phyloP scores from a whole-genome alignment of 2,888 invertebrate genomes.

The Drosophila kambysellisi region DNA sequence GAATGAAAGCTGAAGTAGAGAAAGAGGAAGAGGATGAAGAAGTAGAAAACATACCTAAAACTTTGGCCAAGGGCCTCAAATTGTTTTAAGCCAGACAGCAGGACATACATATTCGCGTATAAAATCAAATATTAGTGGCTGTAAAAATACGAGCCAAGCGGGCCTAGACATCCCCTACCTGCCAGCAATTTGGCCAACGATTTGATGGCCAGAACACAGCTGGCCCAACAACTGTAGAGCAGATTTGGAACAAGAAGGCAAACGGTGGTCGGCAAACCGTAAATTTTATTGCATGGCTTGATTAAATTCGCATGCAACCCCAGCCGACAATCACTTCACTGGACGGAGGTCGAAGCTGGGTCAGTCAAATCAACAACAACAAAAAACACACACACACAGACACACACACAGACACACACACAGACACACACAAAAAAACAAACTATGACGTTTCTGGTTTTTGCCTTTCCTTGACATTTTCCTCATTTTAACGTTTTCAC shows the following conservation, averaged over 20 bases:
- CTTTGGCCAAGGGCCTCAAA: slow-evolving; percentile 62
- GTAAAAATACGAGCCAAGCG: slow-evolving; percentile 28
- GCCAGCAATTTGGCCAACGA: slow-evolving; percentile 10
- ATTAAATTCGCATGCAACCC: slow-evolving; percentile 82
- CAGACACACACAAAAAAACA: background rate
- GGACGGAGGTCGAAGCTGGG: slow-evolving; percentile 35
- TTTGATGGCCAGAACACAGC: slow-evolving; percentile 13
- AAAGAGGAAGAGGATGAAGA: too few species aligned
- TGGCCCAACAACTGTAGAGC: slow-evolving; percentile 29
- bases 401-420: background rate
- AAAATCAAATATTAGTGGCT: slow-evolving; percentile 48
- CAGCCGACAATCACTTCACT: slow-evolving; percentile 34
- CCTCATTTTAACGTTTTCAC: slow-evolving; percentile 63
- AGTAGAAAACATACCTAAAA: slow-evolving; percentile 28
- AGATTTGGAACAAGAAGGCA: slow-evolving; percentile 47
- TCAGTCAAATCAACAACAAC: slow-evolving; percentile 47
- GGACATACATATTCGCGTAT: slow-evolving; percentile 40
- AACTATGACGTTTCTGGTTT: slow-evolving; percentile 36
- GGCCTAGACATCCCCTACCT: slow-evolving; percentile 24
- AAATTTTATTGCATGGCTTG: slow-evolving; percentile 84
- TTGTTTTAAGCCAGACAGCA: slow-evolving; percentile 61
- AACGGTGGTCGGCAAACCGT: slow-evolving; percentile 61
- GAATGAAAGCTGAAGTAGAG: background rate
- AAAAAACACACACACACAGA: background rate
- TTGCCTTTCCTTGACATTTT: slow-evolving; percentile 34